phyloP scores from a whole-genome alignment of 1,140 invertebrate species.

The Ctenoplectra terminalis region DNA sequence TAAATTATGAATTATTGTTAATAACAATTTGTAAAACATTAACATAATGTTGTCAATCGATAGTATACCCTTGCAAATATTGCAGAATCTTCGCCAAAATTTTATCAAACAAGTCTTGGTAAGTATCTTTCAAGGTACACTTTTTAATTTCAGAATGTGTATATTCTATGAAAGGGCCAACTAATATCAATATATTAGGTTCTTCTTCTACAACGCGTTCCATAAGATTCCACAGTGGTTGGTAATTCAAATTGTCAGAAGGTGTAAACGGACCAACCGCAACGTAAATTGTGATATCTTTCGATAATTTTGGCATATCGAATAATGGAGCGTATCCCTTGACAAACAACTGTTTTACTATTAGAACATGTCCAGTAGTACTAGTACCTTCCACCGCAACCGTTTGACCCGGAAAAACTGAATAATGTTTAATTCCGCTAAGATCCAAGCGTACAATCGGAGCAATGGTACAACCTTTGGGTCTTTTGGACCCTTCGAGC shows the following conservation, averaged over 20 bases:
- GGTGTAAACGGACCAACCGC: conserved; percentile 93
- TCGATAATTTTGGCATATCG: conserved; percentile 67
- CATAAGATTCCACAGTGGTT: conserved; percentile 91
- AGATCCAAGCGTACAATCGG: conserved; percentile 84
- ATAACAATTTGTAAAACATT: neutral
- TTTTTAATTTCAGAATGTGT: conserved; percentile 86
- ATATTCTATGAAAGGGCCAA: conserved; percentile 92
- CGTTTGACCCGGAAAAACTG: conserved; percentile 93
- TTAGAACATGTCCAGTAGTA: conserved; percentile 86
- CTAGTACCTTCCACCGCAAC: conserved; percentile 89
- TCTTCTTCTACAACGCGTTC: conserved; percentile 86
- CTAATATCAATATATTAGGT: conserved; percentile 91
- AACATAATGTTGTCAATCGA: conserved; percentile 16
- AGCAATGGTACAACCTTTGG: conserved; percentile 71
- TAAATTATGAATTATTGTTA: conserved; percentile 77
- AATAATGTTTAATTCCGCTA: conserved; percentile 86
- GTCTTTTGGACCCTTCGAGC: conserved; percentile 87
- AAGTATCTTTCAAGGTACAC: conserved; percentile 84
- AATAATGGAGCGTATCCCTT: conserved; percentile 78
- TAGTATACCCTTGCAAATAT: conserved; percentile 81
- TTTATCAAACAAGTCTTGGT: conserved; percentile 88
- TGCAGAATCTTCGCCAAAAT: conserved; percentile 86
- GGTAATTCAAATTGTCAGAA: conserved; percentile 89
- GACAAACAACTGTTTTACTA: conserved; percentile 86
- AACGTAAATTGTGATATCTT: conserved; percentile 87